A percentile compares a stretch with the other conserved stretches of the same genome.
phyloP scores from a whole-genome alignment of 2,797 vertebrate genomes.

The Heteromormyrus szaboi region DNA sequence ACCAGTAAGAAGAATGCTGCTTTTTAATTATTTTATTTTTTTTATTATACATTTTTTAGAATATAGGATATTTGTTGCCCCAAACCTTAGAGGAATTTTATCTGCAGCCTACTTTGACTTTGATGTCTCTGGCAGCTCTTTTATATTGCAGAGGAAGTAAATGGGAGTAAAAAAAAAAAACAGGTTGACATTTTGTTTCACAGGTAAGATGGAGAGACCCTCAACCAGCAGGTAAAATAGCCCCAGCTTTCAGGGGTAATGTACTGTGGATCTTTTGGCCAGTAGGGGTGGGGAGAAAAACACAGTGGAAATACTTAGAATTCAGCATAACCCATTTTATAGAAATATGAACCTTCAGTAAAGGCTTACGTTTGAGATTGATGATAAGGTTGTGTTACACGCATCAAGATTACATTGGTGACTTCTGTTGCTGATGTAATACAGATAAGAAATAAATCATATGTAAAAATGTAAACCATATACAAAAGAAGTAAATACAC shows the following conservation, averaged over 20 bases:
- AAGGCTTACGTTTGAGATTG: neutral
- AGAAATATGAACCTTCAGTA: neutral
- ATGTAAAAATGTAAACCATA: neutral
- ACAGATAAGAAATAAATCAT: neutral
- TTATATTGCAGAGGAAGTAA: neutral
- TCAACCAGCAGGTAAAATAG: constrained; percentile 8
- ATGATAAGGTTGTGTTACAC: neutral
- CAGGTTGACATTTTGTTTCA: neutral
- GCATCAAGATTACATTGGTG: neutral
- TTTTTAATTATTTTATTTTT: neutral
- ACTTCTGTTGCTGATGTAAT: neutral
- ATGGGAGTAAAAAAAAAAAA: neutral
- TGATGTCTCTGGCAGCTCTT: too few species aligned
- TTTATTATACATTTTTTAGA: neutral
- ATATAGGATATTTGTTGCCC: neutral
- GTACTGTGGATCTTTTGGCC: neutral
- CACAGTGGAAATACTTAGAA: neutral
- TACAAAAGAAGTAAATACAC: neutral
- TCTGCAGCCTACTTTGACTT: neutral
- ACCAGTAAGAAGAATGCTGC: neutral
- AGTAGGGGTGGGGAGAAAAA: neutral
- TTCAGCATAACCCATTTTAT: neutral
- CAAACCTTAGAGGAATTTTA: neutral
- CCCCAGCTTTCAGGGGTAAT: neutral
- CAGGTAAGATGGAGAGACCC: neutral